Percentiles rank a stretch among this genome's conserved stretches.
Conservation (phyloP, 2,113 vertebrate genomes). For the Tachuris rubrigastra region DNA sequence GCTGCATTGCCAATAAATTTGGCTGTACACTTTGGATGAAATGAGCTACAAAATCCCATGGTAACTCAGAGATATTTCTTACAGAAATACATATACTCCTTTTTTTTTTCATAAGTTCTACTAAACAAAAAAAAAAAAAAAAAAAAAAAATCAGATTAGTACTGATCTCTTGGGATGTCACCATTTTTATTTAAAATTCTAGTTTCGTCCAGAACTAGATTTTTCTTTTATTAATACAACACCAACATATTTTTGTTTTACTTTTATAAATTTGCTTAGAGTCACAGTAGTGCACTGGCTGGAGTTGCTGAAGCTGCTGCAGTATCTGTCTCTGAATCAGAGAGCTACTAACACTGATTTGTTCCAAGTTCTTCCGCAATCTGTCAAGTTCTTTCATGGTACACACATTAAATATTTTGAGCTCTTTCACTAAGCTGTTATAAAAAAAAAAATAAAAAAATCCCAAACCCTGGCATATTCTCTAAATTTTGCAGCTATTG, state of each 20-base stretch:
- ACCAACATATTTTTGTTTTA: slow-evolving; percentile 13
- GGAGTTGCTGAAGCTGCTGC: background rate
- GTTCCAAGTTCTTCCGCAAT: background rate
- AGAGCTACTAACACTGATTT: slow-evolving; percentile 25
- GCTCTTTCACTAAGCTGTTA: slow-evolving; percentile 9
- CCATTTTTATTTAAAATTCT: background rate
- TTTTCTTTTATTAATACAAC: background rate
- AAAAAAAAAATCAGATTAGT: background rate
- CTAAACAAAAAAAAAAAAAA: background rate
- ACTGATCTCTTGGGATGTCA: background rate
- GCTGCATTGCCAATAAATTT: background rate
- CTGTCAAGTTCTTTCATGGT: background rate
- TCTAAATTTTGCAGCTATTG: background rate
- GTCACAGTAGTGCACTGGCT: background rate
- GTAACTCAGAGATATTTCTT: background rate
- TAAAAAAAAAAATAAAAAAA: background rate
- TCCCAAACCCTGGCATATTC: background rate
- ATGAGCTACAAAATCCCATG: background rate
- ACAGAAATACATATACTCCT: background rate
- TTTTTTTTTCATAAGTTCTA: background rate
- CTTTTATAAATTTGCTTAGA: slow-evolving; percentile 47
- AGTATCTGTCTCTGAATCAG: slow-evolving; percentile 37
- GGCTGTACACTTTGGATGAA: background rate
- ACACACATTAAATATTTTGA: background rate
- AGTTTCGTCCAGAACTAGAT: background rate